Evolutionary conservation across 2,888 invertebrate genomes (phyloP), one percentile per base, ranked within the genome.

Genomic region (Ochropleura leucogaster): DNA sequence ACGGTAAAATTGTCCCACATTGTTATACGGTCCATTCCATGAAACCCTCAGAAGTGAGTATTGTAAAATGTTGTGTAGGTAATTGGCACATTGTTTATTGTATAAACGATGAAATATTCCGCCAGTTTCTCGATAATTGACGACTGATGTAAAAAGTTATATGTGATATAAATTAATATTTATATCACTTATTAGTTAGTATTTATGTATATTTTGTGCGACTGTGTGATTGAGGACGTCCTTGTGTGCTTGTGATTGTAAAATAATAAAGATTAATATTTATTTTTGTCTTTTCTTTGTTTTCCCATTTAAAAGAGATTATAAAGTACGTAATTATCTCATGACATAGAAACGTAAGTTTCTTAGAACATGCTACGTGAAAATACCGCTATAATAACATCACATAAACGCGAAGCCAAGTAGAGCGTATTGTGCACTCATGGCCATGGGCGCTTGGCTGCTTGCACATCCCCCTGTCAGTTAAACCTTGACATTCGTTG

Each of bases 181-280:
- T 95, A 90, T 95, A 94, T 96, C 95, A 94, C 94, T 88, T 87
- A 89, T 90, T 95, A 95, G 95, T 93, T 91, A 94, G 94, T 95
- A 93, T 91, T 92, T 93, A 91, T 94, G 94, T 95, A 94, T 94
- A 95, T 94, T 92, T 94, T 94, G 93, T 90, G 94, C 92, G 94
- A 92, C 90, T 90, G 96, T 89, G 89, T 96, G 96, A 90, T 90
- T 96, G 96, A 94, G 96, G 96, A 96, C 96, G 96, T 96, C 96
- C 96, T 96, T 95, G 96, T 93, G 91, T 96, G 96, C 85, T 92
- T 96, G 96, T 95, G 94, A 93, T 93, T 94, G 94, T 94, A 92
- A 93, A 95, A 92, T 94, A 94, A 94, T 94, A 92, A 91, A 90
- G 89, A 87, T 83, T 86, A 85, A 86, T 83, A 78, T 67, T 85